A percentile compares a stretch with the other conserved stretches of the same genome.
phyloP scores from a whole-genome alignment of 1,140 invertebrate genomes.

The Melipona quadrifasciata region DNA sequence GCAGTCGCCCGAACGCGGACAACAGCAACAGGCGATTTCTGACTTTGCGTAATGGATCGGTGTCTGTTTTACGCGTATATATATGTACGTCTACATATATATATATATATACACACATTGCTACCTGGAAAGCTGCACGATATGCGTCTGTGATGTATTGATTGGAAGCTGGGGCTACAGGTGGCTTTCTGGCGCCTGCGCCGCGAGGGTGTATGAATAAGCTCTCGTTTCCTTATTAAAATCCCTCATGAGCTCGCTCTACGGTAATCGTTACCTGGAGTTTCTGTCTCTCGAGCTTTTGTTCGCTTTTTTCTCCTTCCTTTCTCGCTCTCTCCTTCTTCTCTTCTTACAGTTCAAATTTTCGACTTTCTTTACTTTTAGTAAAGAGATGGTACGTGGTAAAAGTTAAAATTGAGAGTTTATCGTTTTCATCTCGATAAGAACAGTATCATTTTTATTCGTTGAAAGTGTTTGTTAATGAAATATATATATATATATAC shows the following conservation, averaged over 20 bases:
- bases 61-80: neutral
- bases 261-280: constrained; percentile 56
- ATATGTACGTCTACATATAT: neutral
- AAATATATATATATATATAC: too few relatives aligned
- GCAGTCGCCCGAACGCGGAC: neutral
- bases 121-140: constrained; percentile 58
- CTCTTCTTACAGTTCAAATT: too few relatives aligned
- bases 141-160: constrained; percentile 67
- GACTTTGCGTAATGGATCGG: constrained; percentile 9
- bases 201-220: constrained; percentile 65
- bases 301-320: neutral
- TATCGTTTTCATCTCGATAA: too few relatives aligned
- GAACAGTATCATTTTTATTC: too few relatives aligned
- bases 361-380: too few relatives aligned
- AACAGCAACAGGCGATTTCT: constrained; percentile 66
- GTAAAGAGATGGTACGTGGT: too few relatives aligned
- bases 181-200: constrained; percentile 70
- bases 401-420: too few relatives aligned
- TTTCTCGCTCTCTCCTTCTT: neutral
- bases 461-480: too few relatives aligned
- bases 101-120: constrained; percentile 50
- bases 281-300: neutral
- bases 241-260: constrained; percentile 56
- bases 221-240: constrained; percentile 69
- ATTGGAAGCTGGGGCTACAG: constrained; percentile 72